Evolutionary conservation across 1,140 invertebrate genomes (phyloP), one percentile per base, ranked within the genome.

Genomic region (Drosophila ogumai): DNA sequence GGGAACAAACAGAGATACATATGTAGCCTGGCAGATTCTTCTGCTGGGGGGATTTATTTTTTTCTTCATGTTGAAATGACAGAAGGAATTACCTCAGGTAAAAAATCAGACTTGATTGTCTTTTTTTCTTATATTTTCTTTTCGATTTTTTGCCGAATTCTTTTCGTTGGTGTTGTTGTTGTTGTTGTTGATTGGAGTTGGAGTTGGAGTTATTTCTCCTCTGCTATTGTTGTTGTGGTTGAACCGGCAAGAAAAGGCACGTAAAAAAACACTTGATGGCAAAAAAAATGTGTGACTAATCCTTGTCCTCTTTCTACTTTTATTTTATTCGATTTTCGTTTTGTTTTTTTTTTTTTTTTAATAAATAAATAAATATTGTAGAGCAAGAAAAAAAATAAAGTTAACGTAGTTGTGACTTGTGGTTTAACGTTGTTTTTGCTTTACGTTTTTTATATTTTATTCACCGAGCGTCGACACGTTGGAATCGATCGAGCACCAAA

Each of bases 401-500:
- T 66, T 47, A 49, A 54, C 50, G 75, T 50, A 52, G 56, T 56
- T 57, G 36, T 55, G 52, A 55, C 25, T 54, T 54, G 56, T 66
- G 60, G 56, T 65, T 54, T 36, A 56, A 47, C 54, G 63, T 78
- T 61, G 43, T 46, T 31, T 19, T 58, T 47, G 38, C 17, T 67
- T 36, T 22, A 22, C 19, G 36, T n/a, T 47, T 47, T 28, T 47
- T 15, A 13, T 47, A 7, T 54, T 4, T 34, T 38, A 34, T 69
- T 60, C 54, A 84, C 64, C 79, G 84, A 84, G 80, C 85, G 85
- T 84, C 77, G 79, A 73, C 82, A 91, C 91, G 91, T 92, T 85
- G 91, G 79, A 80, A 91, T 88, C 87, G 91, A 86, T 91, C 88
- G 91, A 92, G 90, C 91, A 92, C 91, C 91, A 92, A 92, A 92